Percentiles rank a stretch among this genome's conserved stretches.
These are phyloP conservation scores for Drosophila neonasuta DNA, from an alignment of 2,888 invertebrate genomes.

Conservation along the genomic window DNA sequence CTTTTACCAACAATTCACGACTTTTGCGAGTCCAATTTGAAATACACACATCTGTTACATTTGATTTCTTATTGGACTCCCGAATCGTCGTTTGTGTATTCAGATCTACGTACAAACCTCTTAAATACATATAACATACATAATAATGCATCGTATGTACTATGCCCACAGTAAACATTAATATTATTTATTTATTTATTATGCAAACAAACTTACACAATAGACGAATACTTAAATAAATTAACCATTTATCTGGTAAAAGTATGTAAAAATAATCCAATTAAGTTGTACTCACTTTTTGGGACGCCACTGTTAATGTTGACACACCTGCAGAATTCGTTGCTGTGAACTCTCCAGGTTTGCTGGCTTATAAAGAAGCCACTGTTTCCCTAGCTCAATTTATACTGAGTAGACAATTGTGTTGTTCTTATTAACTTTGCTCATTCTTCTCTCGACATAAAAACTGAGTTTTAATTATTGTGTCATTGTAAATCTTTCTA, in stretches of 20 bases:
- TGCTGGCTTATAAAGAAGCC: not conserved
- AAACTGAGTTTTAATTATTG: no score
- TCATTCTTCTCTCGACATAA: no score
- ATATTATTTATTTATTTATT: conserved; percentile 45
- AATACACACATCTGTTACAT: conserved; percentile 41
- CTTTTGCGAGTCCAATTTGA: conserved; percentile 82
- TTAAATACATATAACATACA: conserved; percentile 25
- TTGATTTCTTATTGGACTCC: conserved; percentile 82
- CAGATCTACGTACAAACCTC: conserved; percentile 48
- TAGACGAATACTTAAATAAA: conserved; percentile 39
- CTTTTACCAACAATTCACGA: conserved; percentile 41
- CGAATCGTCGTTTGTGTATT: conserved; percentile 79
- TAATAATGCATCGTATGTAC: not conserved
- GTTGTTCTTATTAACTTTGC: no score
- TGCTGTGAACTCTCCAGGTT: not conserved
- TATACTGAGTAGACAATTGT: no score
- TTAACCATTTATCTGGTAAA: conserved; percentile 30
- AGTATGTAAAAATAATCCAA: conserved; percentile 8
- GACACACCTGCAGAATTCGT: not conserved
- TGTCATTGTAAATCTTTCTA: no score
- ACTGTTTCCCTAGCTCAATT: not conserved
- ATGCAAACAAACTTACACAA: conserved; percentile 19
- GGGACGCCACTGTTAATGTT: not conserved
- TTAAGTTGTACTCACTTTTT: not conserved
- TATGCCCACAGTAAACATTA: conserved; percentile 15